Evolutionary conservation across 1,140 invertebrate genomes (phyloP).

Genomic region (Drosophila watanabei): DNA sequence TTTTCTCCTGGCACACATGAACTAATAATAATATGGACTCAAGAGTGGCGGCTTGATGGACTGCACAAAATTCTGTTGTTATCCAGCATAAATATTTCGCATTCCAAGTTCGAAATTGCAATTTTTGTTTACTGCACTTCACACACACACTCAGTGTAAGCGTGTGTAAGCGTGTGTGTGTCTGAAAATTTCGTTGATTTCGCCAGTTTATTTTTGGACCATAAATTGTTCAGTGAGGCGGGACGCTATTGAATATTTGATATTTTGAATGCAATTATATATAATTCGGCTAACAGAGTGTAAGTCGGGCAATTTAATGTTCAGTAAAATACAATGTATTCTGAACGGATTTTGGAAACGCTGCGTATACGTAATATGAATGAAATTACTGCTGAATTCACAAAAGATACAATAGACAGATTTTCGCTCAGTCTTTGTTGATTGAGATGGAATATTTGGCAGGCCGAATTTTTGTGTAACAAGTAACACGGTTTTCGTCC

Average conservation of each 20-base stretch:
- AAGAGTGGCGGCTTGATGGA: conserved; percentile 7
- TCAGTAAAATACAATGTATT: conserved; percentile 25
- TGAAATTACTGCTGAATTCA: conserved; percentile 27
- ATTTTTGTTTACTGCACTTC: conserved; percentile 67
- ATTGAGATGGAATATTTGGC: conserved; percentile 8
- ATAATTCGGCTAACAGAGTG: conserved; percentile 13
- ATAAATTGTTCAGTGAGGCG: conserved; percentile 52
- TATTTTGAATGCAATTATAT: conserved; percentile 49
- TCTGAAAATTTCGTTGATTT: conserved; percentile 28
- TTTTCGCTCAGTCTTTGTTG: background rate
- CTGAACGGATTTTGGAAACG: conserved; percentile 6
- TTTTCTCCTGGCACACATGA: background rate
- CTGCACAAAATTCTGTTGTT: conserved; percentile 11
- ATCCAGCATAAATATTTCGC: conserved; percentile 41
- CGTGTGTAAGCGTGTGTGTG: conserved; percentile 6
- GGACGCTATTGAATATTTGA: conserved; percentile 61
- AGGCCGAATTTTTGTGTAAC: conserved; percentile 1
- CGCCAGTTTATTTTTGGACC: conserved; percentile 52
- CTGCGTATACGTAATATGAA: conserved; percentile 49
- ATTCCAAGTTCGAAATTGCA: conserved; percentile 15
- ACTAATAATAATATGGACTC: conserved; percentile 1
- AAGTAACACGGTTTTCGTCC: conserved; percentile 1
- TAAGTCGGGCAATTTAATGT: conserved; percentile 16
- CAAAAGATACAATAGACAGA: conserved; percentile 7
- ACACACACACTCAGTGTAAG: conserved; percentile 23